phyloP scores from a whole-genome alignment of 1,140 invertebrate genomes.

The Cryptotermes secundus region DNA sequence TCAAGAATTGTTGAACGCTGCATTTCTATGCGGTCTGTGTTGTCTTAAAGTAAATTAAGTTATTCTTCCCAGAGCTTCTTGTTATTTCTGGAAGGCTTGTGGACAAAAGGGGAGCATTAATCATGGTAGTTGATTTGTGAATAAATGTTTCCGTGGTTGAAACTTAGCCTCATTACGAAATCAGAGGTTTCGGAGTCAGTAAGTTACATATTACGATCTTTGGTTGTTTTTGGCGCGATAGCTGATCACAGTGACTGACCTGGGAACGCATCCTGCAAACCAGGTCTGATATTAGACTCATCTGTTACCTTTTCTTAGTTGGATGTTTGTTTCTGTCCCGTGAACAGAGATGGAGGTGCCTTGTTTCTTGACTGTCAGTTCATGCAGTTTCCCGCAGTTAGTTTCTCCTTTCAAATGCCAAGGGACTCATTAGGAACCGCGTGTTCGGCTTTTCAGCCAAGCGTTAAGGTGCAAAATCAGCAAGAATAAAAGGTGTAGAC shows the following conservation, averaged over 20 bases:
- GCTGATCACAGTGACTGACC: neutral
- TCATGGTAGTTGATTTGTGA: too few relatives aligned
- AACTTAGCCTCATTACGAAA: too few relatives aligned
- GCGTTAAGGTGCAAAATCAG: conserved; percentile 13
- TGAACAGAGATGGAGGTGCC: neutral
- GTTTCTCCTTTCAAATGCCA: neutral
- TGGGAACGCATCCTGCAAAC: neutral
- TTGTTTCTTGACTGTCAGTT: conserved; percentile 16
- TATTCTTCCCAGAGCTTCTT: too few relatives aligned
- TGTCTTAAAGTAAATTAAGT: too few relatives aligned
- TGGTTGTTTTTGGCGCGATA: too few relatives aligned
- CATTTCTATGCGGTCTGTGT: too few relatives aligned
- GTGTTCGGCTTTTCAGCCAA: conserved; percentile 3
- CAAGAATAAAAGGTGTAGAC: conserved; percentile 2
- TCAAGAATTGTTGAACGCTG: too few relatives aligned
- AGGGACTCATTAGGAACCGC: conserved; percentile 6
- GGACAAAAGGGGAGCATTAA: too few relatives aligned
- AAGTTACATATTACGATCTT: too few relatives aligned
- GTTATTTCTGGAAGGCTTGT: too few relatives aligned
- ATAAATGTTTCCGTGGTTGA: too few relatives aligned
- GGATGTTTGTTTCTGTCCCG: neutral
- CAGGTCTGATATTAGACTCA: neutral
- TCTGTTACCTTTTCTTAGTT: neutral
- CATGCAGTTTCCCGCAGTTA: conserved; percentile 8
- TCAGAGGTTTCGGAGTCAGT: too few relatives aligned